Evolutionary conservation across 2,888 invertebrate species (phyloP).

Genomic region (Cerceris ruficornis): DNA sequence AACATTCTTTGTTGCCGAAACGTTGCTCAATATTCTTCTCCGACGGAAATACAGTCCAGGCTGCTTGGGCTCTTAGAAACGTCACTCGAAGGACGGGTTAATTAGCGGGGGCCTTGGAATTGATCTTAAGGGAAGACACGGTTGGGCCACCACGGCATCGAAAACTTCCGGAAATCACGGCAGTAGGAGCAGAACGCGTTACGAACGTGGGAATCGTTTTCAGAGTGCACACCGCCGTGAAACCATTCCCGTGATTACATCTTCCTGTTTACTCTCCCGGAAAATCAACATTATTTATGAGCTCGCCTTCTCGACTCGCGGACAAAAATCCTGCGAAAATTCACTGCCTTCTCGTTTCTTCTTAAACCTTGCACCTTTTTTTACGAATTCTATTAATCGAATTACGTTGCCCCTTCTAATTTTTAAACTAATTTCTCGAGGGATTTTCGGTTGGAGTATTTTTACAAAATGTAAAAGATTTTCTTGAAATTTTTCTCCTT

Average conservation of each 20-base stretch:
- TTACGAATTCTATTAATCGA: neutral
- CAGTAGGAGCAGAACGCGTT: slow-evolving; percentile 53
- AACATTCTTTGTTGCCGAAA: too few species aligned
- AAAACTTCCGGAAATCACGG: slow-evolving; percentile 55
- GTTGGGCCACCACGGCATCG: slow-evolving; percentile 20
- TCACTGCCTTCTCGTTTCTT: neutral
- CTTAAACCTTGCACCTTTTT: neutral
- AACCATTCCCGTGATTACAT: slow-evolving; percentile 61
- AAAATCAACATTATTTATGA: slow-evolving; percentile 67
- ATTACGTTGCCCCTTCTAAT: too few species aligned
- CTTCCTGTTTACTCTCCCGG: slow-evolving; percentile 62
- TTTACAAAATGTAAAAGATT: too few species aligned
- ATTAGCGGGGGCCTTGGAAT: slow-evolving; percentile 8
- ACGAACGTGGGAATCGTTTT: slow-evolving; percentile 67
- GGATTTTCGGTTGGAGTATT: too few species aligned
- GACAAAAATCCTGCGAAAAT: neutral
- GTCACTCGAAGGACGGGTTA: slow-evolving; percentile 4
- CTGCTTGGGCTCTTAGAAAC: neutral
- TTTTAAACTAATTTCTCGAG: too few species aligned
- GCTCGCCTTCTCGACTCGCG: slow-evolving; percentile 26
- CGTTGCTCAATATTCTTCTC: neutral
- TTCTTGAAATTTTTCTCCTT: too few species aligned
- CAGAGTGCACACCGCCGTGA: slow-evolving; percentile 64
- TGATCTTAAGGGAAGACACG: slow-evolving; percentile 13
- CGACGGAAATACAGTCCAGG: neutral